Evolutionary conservation across 2,113 vertebrate species (phyloP).

Genomic region (Puffinus mauretanicus): DNA sequence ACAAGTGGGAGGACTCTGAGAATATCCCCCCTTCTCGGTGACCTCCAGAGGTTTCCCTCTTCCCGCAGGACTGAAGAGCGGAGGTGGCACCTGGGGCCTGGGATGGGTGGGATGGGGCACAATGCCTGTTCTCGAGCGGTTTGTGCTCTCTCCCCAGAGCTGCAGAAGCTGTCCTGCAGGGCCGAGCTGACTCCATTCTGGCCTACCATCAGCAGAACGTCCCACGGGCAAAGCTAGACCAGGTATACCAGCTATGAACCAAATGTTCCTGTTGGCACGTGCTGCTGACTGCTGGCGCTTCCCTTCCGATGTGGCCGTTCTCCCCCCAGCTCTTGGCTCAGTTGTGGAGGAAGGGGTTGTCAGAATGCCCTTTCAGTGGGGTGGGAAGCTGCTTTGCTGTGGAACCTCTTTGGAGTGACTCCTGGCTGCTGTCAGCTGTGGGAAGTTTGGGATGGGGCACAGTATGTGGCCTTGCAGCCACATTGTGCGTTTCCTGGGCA

Average conservation of each 20-base stretch:
- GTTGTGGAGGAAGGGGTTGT: neutral
- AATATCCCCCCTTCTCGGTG: neutral
- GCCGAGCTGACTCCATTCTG: slow-evolving; percentile 91
- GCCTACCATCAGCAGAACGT: slow-evolving; percentile 96
- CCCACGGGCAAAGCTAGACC: slow-evolving; percentile 87
- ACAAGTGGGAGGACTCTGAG: neutral
- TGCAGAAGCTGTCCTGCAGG: slow-evolving; percentile 93
- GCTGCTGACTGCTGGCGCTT: neutral
- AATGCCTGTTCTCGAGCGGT: neutral
- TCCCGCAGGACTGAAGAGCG: rapidly evolving
- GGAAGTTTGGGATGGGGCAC: neutral
- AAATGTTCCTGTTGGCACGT: rapidly evolving
- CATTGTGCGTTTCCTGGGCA: neutral
- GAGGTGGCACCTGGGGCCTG: neutral
- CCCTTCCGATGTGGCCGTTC: neutral
- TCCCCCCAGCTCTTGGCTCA: neutral
- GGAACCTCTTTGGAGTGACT: neutral
- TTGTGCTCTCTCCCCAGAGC: slow-evolving; percentile 78
- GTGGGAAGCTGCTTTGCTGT: neutral
- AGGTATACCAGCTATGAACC: slow-evolving; percentile 72
- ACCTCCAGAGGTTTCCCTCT: neutral
- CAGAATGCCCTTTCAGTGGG: neutral
- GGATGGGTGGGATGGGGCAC: neutral
- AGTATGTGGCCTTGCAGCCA: rapidly evolving
- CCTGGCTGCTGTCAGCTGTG: neutral